Base-by-base conservation (phyloP, 2,113 vertebrate genomes). In the Epinephelus fuscoguttatus region DNA sequence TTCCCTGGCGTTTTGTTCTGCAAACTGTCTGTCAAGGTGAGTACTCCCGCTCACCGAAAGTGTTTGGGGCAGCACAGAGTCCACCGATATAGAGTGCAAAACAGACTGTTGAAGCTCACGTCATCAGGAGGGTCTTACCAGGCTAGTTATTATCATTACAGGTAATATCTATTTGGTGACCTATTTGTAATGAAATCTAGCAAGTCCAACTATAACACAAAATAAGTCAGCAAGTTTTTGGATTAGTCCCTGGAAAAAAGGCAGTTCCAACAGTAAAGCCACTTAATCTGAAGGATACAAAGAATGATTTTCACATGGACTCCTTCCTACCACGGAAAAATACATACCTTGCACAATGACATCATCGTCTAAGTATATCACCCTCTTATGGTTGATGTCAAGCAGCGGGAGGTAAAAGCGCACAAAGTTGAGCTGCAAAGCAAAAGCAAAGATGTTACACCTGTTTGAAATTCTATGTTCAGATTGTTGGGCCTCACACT, bases 301-400 rank as follows among this genome's bases (percentile, higher is more conserved):
- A 17, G 6, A 53, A 37, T 15, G 7, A 23, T 27, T 12, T 59
- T 6, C n/a, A 18, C 33, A 66, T 27, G 9, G 45, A 21, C 19
- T 57, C 10, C 5, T 21, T 52, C 33, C 33, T 11, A 15, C 42
- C 37, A n/a, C 27, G 47, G 19, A 21, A 18, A 19, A 12, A 33
- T 69, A 80, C 88, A 14, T 95, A 99, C 98, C 97, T 96, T 98
- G 97, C n/a, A 99, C 97, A 63, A 99, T 99, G 69, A 99, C 88
- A 50, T 99, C 98, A 82, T 99, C 98, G 23, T 99, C 98, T 84
- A 99, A 83, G 90, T 99, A 99, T 91, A 99, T 96, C 75, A 98
- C 96, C 90, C 96, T 98, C 80, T 96, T 93, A 0, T 99, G 97
- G 72, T 94, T 95, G 78, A 96, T 96, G 83, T 95, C 93, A 18